Conservation (phyloP, 2,797 vertebrate genomes). For the Urocyon cinereoargenteus region DNA sequence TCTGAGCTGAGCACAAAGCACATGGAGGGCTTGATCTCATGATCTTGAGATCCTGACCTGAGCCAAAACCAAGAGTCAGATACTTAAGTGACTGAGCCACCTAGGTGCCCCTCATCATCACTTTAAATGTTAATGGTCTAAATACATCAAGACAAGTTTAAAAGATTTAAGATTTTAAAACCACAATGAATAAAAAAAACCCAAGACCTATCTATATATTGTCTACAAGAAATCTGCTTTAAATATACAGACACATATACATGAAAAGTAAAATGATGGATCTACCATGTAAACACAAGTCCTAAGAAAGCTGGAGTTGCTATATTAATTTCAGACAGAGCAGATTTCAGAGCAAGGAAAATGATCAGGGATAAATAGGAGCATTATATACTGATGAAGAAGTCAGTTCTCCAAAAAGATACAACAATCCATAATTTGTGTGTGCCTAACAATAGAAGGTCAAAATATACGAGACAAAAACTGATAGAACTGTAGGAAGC, state of each 20-base stretch:
- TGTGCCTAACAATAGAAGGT: not conserved
- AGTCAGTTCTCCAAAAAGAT: not conserved
- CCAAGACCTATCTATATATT: not conserved
- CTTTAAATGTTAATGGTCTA: not conserved
- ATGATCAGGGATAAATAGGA: not conserved
- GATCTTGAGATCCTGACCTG: not conserved
- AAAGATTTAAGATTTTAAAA: not conserved
- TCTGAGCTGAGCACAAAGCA: not conserved
- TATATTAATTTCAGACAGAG: not conserved
- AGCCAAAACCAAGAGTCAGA: not conserved
- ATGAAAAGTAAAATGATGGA: not conserved
- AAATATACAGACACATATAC: not conserved
- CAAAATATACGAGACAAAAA: not conserved
- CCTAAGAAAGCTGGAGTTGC: not conserved
- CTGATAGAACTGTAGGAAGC: not conserved
- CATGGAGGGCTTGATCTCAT: not conserved
- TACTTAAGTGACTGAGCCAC: not conserved
- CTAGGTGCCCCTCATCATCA: not conserved
- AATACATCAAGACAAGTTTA: not conserved
- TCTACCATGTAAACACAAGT: not conserved
- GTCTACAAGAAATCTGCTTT: not conserved
- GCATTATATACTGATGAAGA: not conserved
- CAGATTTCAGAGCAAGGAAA: not conserved
- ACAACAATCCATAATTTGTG: not conserved
- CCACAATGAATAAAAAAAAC: not conserved